These are phyloP conservation scores for Bovichtus diacanthus DNA, from an alignment of 2,797 vertebrate genomes.

Conservation along the genomic window DNA sequence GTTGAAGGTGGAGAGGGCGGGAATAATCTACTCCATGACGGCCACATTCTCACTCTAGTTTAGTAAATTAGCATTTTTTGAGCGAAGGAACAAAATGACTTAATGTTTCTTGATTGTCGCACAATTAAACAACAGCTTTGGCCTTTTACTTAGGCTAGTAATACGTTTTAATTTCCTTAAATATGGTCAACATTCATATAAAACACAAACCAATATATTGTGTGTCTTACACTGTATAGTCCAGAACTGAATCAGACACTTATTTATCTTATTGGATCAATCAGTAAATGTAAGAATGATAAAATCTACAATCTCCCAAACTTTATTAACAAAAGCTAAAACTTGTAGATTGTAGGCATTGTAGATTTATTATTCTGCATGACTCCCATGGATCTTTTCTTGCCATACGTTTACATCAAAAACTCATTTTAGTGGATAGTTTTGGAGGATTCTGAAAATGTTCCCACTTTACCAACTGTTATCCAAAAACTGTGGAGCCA, in stretches of 20 bases:
- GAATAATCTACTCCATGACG: constrained; percentile 15
- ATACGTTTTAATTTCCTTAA: not conserved
- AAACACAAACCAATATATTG: not conserved
- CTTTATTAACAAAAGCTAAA: too few species aligned
- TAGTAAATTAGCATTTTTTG: not conserved
- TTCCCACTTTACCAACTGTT: too few species aligned
- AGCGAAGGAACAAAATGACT: not conserved
- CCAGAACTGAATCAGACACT: not conserved
- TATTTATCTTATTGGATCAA: too few species aligned
- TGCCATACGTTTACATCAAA: too few species aligned
- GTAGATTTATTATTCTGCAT: too few species aligned
- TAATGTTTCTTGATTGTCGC: not conserved
- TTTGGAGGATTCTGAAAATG: too few species aligned
- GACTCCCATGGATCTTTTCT: too few species aligned
- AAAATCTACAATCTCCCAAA: too few species aligned
- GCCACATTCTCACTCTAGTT: not conserved
- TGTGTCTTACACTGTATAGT: not conserved
- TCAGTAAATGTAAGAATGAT: too few species aligned
- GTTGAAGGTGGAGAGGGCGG: not conserved
- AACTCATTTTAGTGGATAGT: too few species aligned
- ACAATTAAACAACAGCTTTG: not conserved
- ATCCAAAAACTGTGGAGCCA: too few species aligned
- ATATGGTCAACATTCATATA: not conserved
- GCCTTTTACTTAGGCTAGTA: not conserved
- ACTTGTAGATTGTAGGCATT: too few species aligned